These are phyloP conservation scores for Plebejus melissa DNA, from an alignment of 2,888 invertebrate genomes.

Conservation along the genomic window DNA sequence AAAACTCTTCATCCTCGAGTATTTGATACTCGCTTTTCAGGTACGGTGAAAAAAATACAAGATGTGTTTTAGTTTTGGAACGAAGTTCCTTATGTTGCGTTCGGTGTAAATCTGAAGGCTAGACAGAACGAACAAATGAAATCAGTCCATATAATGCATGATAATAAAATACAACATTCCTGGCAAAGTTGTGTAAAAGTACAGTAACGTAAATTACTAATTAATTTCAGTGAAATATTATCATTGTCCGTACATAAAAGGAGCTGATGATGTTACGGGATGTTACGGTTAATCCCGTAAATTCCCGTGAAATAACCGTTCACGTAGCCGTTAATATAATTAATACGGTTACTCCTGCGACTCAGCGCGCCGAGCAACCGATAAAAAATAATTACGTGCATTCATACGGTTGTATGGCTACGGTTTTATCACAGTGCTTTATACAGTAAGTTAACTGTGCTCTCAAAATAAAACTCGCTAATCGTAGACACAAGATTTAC, in stretches of 20 bases:
- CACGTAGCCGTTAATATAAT: constrained; percentile 6
- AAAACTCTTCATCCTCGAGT: neutral
- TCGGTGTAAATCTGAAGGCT: no score
- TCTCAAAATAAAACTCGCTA: no score
- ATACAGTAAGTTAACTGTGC: neutral
- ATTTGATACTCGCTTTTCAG: no score
- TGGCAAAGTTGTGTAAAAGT: neutral
- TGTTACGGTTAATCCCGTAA: constrained; percentile 1
- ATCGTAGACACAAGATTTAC: no score
- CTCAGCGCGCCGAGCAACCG: constrained; percentile 14
- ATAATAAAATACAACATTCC: neutral
- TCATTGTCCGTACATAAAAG: neutral
- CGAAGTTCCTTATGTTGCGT: no score
- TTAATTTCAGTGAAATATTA: neutral
- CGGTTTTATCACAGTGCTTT: neutral
- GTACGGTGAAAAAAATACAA: no score
- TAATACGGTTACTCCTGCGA: constrained; percentile 11
- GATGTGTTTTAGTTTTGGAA: no score
- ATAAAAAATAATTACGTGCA: constrained; percentile 8
- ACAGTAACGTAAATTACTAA: neutral
- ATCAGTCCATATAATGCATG: no score
- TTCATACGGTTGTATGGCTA: neutral
- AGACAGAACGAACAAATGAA: no score
- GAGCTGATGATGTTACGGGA: neutral
- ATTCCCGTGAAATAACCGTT: constrained; percentile 10